Evolutionary conservation across 2,113 vertebrate genomes (phyloP), one percentile per base, ranked within the genome.

Genomic region (Epinephelus lanceolatus): DNA sequence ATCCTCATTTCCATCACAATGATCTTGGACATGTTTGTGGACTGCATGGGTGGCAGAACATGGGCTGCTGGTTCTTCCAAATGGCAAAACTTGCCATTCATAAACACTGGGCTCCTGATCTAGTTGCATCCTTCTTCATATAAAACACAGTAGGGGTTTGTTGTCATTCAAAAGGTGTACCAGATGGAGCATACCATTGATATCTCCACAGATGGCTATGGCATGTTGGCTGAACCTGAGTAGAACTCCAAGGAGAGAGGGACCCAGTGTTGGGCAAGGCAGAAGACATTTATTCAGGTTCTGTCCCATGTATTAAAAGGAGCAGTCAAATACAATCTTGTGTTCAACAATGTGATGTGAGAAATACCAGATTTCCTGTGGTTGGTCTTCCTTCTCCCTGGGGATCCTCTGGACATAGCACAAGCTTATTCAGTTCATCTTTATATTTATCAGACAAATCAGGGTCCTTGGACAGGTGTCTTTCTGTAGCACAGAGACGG

Each of bases 1-100:
- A 11, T 49, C 47, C 47, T 49, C 2, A 15, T 49, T 15, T 12
- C 47, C 47, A 49, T 49, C 47, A 49, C 47, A 15, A 49, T 49
- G 47, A 17, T 18, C 49, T 51, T 18, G 3, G 49, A 51, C 49
- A 17, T 51, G 49, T 51, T 17, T 1, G 5, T 55, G 52, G 5
- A 55, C 6, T 21, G 19, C 21, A 6, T 30, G 52, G 23, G 15
- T 69, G 21, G 66, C 66, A 69, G 47, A 69, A 47, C 66, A 52
- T 12, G 45, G 66, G 47, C 45, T 69, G 18, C 66, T 52, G 15
- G 47, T 69, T 25, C 47, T 52, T 7, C 66, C 66, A 52, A 52
- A 69, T 19, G 67, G 67, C 7, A 69, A 6, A 2, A 53, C 67
- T 33, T 69, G 67, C 67, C 67, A 53, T 19, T 53, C 25, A 30